Conservation (phyloP, 2,888 invertebrate genomes). For the Hoplodrina ambigua region DNA sequence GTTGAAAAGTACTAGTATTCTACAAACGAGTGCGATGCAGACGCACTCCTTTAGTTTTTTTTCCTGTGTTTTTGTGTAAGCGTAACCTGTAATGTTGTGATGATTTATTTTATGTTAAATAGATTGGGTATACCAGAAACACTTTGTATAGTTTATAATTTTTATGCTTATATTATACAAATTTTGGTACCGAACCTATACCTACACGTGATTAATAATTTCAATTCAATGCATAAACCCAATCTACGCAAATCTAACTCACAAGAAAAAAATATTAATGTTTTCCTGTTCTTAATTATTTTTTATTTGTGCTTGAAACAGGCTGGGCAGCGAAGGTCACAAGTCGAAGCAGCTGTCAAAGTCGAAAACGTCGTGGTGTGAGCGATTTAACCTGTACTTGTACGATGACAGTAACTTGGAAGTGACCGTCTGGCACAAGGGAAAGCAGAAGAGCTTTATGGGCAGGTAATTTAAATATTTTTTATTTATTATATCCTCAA, state of each 20-base stretch:
- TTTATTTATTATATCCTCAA: not conserved
- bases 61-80: not conserved
- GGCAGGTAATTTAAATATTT: slow-evolving; percentile 75
- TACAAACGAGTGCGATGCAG: not conserved
- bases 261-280: slow-evolving; percentile 15
- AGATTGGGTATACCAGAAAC: not conserved
- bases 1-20: not conserved
- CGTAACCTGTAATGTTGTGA: not conserved
- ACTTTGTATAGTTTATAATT: not conserved
- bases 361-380: slow-evolving; percentile 83
- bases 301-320: slow-evolving; percentile 63
- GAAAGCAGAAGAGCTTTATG: slow-evolving; percentile 86
- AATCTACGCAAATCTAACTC: not conserved
- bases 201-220: too few species aligned
- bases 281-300: slow-evolving; percentile 14
- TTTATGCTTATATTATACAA: not conserved
- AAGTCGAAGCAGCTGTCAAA: slow-evolving; percentile 85
- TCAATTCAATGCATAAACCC: not conserved
- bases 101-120: not conserved
- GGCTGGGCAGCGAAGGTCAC: slow-evolving; percentile 83
- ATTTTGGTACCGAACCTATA: too few species aligned
- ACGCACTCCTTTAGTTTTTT: not conserved
- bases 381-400: slow-evolving; percentile 83
- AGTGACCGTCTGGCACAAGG: slow-evolving; percentile 86
- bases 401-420: slow-evolving; percentile 83